Conservation (phyloP, 2,113 vertebrate genomes). For the Apus apus region DNA sequence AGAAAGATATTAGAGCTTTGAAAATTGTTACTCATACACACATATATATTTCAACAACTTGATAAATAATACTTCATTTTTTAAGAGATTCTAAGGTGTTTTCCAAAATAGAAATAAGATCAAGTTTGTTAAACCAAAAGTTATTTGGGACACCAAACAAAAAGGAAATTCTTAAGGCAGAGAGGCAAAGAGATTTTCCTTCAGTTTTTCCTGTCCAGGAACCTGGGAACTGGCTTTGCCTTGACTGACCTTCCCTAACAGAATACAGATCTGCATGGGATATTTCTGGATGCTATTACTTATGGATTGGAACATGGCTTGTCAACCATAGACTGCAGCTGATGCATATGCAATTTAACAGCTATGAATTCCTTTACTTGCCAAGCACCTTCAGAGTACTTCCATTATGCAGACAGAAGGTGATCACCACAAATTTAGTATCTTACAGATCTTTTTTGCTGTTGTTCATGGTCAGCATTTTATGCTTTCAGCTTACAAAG, state of each 20-base stretch:
- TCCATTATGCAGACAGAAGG: background rate
- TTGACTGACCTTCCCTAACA: background rate
- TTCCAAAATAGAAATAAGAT: background rate
- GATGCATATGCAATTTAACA: background rate
- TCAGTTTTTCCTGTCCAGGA: background rate
- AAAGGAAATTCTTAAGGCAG: background rate
- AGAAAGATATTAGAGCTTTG: background rate
- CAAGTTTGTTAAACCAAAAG: background rate
- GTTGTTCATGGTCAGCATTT: background rate
- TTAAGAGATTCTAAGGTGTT: background rate
- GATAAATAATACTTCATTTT: background rate
- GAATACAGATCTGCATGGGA: background rate
- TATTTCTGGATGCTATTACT: rapidly evolving
- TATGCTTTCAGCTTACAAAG: background rate
- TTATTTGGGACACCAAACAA: background rate
- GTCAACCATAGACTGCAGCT: background rate
- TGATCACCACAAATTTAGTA: background rate
- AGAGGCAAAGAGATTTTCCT: background rate
- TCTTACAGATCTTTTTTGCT: background rate
- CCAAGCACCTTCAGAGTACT: background rate
- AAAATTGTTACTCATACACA: background rate
- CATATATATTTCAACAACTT: background rate
- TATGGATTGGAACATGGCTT: background rate
- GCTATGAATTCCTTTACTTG: background rate
- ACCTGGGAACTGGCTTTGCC: background rate